Base-by-base conservation (phyloP, 1,140 invertebrate genomes). In the Ooceraea biroi region DNA sequence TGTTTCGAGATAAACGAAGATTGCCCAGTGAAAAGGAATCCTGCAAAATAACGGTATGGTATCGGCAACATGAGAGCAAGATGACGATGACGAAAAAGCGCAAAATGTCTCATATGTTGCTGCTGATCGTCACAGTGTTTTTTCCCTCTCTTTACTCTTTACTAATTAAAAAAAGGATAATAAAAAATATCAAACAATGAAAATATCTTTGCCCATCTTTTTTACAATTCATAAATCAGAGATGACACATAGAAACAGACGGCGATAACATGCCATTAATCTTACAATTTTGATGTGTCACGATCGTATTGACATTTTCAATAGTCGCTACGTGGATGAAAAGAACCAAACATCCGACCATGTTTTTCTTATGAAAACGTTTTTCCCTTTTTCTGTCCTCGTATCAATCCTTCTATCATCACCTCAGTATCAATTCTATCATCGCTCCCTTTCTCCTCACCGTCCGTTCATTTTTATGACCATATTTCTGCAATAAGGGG, bases 231-330 rank as follows among this genome's bases (percentile, higher is more conserved):
- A 17, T 58, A 22, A 58, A 71, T 69, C 57, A 57, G 41, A 57
- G 25, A 57, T 46, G 76, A 58, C 8, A 36, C 3, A 57, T 12
- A 12, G 22, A 76, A 63, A 22, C 27, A 4, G 36, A 19, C 22
- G 22, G 19, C 36, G 36, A 80, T 77, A 66, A 52, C 19, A 17
- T 1, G 44, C 74, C 50, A 80, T 80, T 57, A 58, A 71, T 80
- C 76, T 80, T 69, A 17, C 50, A 17, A 69, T 69, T 78, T 30
- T 22, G 65, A 71, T 55, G 65, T 50, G 76, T 80, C 76, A 71
- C 76, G 76, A 69, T 80, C 22, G 57, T 30, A 57, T 80, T 46
- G 65, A 80, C 65, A 71, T 71, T 57, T 69, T 80, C 76, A 71
- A 80, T 44, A 46, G 50, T 80, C 36, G 50, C 41, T n/a, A 57